These are phyloP conservation scores for Lerista edwardsae DNA, from an alignment of 2,797 vertebrate species.

Conservation along the genomic window DNA sequence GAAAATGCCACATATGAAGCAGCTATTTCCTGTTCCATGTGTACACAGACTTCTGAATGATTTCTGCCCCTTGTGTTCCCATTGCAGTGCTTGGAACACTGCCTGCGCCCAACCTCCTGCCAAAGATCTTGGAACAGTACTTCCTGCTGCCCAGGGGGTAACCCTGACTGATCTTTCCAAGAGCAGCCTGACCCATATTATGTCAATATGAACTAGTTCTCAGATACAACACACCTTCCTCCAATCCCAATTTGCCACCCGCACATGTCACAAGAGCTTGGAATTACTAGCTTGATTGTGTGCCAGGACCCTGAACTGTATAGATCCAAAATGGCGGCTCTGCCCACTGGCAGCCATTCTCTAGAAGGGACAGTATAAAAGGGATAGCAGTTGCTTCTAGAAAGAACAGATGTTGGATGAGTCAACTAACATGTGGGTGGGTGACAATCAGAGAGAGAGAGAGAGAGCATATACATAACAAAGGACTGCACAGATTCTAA, in stretches of 20 bases:
- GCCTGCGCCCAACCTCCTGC: not conserved
- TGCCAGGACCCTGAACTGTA: not conserved
- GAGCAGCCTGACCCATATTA: not conserved
- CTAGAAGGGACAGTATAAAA: not conserved
- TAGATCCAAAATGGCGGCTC: conserved; percentile 5
- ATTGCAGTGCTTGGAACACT: not conserved
- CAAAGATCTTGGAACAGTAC: not conserved
- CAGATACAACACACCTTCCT: not conserved
- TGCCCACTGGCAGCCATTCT: not conserved
- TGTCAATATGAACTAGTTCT: not conserved
- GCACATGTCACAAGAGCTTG: not conserved
- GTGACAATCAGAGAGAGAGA: not conserved
- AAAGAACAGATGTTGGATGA: conserved; percentile 17
- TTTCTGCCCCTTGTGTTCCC: not conserved
- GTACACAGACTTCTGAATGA: not conserved
- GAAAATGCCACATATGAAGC: not conserved
- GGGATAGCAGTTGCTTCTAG: conserved; percentile 6
- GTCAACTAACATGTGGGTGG: not conserved
- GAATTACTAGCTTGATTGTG: not conserved
- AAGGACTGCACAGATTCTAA: not conserved
- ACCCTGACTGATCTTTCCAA: not conserved
- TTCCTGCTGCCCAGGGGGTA: not conserved
- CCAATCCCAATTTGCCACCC: too few relatives aligned
- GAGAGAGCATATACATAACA: not conserved
- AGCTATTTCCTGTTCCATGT: not conserved